phyloP scores from a whole-genome alignment of 2,888 invertebrate genomes.

The Caprella mutica region DNA sequence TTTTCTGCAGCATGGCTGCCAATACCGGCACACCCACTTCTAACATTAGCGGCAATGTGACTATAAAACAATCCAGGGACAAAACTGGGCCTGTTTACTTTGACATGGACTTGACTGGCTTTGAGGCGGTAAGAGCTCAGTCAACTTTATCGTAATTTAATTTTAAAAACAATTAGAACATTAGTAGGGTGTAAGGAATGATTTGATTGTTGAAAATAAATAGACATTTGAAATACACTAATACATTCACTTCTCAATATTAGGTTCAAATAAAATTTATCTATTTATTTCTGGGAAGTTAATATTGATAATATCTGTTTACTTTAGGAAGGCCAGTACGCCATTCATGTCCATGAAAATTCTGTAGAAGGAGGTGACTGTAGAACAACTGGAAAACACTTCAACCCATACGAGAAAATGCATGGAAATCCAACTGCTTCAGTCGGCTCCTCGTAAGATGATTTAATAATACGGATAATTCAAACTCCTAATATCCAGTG shows the following conservation, averaged over 20 bases:
- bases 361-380: slow-evolving; percentile 13
- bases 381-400: slow-evolving; percentile 51
- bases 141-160: neutral
- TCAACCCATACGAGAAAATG: slow-evolving; percentile 66
- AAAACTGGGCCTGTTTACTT: slow-evolving; percentile 19
- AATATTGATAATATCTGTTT: no score
- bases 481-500: no score
- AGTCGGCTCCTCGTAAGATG: no score
- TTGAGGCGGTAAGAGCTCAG: neutral
- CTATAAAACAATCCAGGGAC: slow-evolving; percentile 15
- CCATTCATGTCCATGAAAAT: slow-evolving; percentile 22
- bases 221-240: no score
- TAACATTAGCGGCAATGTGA: slow-evolving; percentile 6
- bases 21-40: slow-evolving; percentile 1
- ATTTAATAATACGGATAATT: no score
- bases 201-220: no score
- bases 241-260: no score
- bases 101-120: slow-evolving; percentile 14
- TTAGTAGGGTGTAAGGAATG: no score
- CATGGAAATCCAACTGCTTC: slow-evolving; percentile 68
- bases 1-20: no score
- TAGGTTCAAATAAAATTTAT: no score
- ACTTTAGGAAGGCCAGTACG: neutral
- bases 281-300: no score
- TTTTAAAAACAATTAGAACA: no score